Conservation (phyloP, 2,113 vertebrate genomes). For the Ammospiza nelsoni region DNA sequence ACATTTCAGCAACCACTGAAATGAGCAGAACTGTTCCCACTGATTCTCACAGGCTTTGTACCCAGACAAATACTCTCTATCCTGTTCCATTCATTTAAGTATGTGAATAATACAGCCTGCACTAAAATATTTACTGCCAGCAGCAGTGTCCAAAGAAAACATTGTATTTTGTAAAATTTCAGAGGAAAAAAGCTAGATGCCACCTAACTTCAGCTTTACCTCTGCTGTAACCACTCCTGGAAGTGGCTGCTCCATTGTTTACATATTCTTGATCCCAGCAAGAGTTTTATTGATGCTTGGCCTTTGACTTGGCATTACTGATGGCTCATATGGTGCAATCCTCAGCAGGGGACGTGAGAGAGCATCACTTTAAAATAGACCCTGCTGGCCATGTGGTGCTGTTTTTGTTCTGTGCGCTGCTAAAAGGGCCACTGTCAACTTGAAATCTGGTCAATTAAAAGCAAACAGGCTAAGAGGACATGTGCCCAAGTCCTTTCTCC, state of each 20-base stretch:
- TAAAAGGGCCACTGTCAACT: slow-evolving; percentile 43
- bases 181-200: neutral
- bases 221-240: neutral
- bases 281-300: slow-evolving; percentile 51
- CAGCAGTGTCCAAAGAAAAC: neutral
- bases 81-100: neutral
- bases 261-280: slow-evolving; percentile 30
- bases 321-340: slow-evolving; percentile 41
- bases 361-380: slow-evolving; percentile 38
- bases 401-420: slow-evolving; percentile 6
- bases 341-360: slow-evolving; percentile 22
- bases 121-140: neutral
- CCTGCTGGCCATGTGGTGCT: slow-evolving; percentile 45
- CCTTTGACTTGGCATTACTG: slow-evolving; percentile 55
- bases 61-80: neutral
- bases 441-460: slow-evolving; percentile 37
- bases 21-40: neutral
- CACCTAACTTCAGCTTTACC: neutral
- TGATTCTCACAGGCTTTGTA: neutral
- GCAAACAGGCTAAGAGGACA: slow-evolving; percentile 1
- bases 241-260: slow-evolving; percentile 46
- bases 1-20: neutral
- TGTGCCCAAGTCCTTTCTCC: neutral
- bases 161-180: neutral
- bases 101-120: neutral